Evolutionary conservation across 1,140 invertebrate genomes (phyloP).

Genomic region (Drosophila oshimai): DNA sequence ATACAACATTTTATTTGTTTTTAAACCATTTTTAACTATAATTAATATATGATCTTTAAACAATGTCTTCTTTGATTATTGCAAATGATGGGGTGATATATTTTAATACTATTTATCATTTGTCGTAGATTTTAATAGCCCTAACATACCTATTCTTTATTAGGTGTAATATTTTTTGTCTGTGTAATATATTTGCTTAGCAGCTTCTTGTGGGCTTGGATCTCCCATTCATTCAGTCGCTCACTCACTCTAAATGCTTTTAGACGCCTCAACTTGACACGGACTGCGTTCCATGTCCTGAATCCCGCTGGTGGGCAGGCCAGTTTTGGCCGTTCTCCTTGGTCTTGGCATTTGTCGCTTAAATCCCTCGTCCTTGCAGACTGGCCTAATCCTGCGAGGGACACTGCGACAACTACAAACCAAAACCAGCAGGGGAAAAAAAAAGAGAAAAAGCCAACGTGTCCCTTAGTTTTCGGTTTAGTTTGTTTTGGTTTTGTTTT

Average conservation of each 20-base stretch:
- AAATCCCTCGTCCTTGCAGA: slow-evolving; percentile 56
- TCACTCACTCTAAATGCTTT: slow-evolving; percentile 65
- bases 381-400: slow-evolving; percentile 54
- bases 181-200: slow-evolving; percentile 58
- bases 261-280: slow-evolving; percentile 46
- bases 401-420: slow-evolving; percentile 42
- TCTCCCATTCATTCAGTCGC: slow-evolving; percentile 54
- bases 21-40: too few species aligned
- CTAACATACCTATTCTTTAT: too few species aligned
- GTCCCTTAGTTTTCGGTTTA: slow-evolving; percentile 11
- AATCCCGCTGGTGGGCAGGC: neutral
- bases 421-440: slow-evolving; percentile 24
- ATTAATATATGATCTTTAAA: too few species aligned
- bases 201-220: slow-evolving; percentile 59
- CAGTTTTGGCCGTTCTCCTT: slow-evolving; percentile 11
- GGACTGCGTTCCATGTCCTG: slow-evolving; percentile 10
- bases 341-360: slow-evolving; percentile 42
- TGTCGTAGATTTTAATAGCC: too few species aligned
- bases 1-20: too few species aligned
- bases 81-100: too few species aligned
- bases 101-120: too few species aligned
- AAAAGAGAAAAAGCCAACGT: slow-evolving; percentile 1
- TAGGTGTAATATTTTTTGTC: too few species aligned
- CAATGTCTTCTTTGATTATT: too few species aligned
- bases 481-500: slow-evolving; percentile 68